A percentile compares a stretch with the other conserved stretches of the same genome.
phyloP scores from a whole-genome alignment of 2,113 vertebrate species.

The Galemys pyrenaicus region DNA sequence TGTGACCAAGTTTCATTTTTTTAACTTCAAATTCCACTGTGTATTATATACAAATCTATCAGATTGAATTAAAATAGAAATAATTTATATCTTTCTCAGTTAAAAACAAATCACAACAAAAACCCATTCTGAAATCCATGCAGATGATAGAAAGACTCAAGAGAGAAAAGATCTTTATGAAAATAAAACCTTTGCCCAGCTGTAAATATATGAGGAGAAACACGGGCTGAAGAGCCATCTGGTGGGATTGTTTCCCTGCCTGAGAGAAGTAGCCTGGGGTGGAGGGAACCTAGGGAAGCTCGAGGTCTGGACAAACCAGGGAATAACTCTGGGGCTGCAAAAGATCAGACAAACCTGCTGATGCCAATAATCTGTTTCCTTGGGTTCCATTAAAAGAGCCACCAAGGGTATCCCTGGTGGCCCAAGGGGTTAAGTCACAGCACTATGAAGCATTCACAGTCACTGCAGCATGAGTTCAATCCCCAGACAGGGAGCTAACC shows the following conservation, averaged over 20 bases:
- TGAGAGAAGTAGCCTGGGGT: not conserved
- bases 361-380: conserved; percentile 35
- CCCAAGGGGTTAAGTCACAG: too few species aligned
- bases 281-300: not conserved
- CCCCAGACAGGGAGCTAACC: too few species aligned
- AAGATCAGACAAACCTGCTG: conserved; percentile 18
- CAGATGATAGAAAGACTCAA: not conserved
- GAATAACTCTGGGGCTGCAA: not conserved
- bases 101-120: not conserved
- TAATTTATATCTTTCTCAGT: not conserved
- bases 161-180: not conserved
- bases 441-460: too few species aligned
- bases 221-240: not conserved
- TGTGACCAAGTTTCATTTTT: not conserved
- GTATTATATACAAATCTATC: not conserved
- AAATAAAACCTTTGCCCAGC: not conserved
- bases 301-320: not conserved
- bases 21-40: not conserved
- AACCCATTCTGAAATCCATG: not conserved
- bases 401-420: too few species aligned
- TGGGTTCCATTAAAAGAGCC: not conserved
- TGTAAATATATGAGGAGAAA: not conserved
- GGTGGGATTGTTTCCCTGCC: conserved; percentile 47
- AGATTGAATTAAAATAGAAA: conserved; percentile 7
- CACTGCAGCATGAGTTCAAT: too few species aligned